Evolutionary conservation across 2,888 invertebrate genomes (phyloP), one percentile per base, ranked within the genome.

Genomic region (Megaustenia siamemsis): DNA sequence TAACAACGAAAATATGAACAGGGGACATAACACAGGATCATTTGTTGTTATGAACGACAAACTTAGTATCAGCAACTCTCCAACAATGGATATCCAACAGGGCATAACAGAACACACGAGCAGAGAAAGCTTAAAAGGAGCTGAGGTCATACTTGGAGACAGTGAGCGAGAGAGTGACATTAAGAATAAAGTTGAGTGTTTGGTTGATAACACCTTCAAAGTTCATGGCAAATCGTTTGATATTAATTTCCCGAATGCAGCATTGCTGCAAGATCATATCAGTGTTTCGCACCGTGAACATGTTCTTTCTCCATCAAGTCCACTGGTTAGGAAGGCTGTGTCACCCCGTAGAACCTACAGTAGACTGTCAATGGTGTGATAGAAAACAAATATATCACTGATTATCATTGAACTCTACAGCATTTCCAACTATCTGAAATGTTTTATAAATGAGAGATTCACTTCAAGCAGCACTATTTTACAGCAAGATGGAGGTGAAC

Each of bases 161-260:
- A 85, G 86, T 43, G 86, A 84, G 56, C 87, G 86, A 68, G 87
- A 88, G 53, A 68, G 76, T 15, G 75, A 71, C 49, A 88, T 83
- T 53, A 95, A 95, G 15, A 83, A 86, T 77, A 83, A 86, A 86
- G 84, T 84, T 40, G 81, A 79, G n/a, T 71, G 69, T 56, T 71
- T 83, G 45, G 78, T 71, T 43, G 80, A 87, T 73, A 86, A 84
- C 76, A 95, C 95, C 89, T 38, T 28, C 53, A 32, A 68, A 49
- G 95, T 96, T 88, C 95, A 96, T 86, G 97, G 97, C 93, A 95
- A 96, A 88, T 95, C 96, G 90, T 97, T 97, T 92, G 95, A 95
- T 91, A 95, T 95, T 88, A 94, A 95, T 86, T 96, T 96, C 91
- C 95, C 95, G 88, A 96, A 96, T 91, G 94, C 96, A 75, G 93